Conservation (phyloP, 1,140 invertebrate genomes). For the Calosoma granatense region DNA sequence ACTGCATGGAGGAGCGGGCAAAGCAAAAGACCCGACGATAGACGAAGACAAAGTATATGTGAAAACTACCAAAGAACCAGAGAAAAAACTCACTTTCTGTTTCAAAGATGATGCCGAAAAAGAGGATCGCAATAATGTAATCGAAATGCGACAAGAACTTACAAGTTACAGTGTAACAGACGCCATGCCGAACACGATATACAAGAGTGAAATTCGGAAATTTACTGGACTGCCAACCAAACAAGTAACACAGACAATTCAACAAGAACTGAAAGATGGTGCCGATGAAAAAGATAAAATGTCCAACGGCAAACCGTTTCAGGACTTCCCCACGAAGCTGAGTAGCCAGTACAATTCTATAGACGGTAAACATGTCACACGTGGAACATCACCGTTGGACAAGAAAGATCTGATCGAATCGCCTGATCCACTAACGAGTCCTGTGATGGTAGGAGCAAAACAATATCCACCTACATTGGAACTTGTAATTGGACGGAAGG, state of each 20-base stretch:
- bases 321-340: not conserved
- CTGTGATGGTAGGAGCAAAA: conserved; percentile 16
- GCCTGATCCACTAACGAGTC: conserved; percentile 16
- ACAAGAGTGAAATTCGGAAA: conserved; percentile 1
- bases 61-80: not conserved
- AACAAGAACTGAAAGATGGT: conserved; percentile 25
- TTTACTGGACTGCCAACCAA: not conserved
- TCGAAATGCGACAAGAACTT: conserved; percentile 1
- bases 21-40: conserved; percentile 23
- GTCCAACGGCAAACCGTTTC: not conserved
- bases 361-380: conserved; percentile 13
- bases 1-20: conserved; percentile 35
- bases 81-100: not conserved
- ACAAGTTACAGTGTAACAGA: not conserved
- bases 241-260: conserved; percentile 23
- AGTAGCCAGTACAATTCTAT: not conserved
- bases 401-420: conserved; percentile 23
- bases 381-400: conserved; percentile 37
- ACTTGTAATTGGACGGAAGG: conserved; percentile 40
- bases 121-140: not conserved
- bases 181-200: not conserved
- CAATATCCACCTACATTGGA: conserved; percentile 33
- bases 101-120: not conserved
- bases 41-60: conserved; percentile 5
- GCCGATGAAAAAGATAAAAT: conserved; percentile 20